Percentiles rank a stretch among this genome's conserved stretches.
Evolutionary conservation across 2,888 invertebrate genomes (phyloP).

Genomic region (Mesopsocus fuscifrons): DNA sequence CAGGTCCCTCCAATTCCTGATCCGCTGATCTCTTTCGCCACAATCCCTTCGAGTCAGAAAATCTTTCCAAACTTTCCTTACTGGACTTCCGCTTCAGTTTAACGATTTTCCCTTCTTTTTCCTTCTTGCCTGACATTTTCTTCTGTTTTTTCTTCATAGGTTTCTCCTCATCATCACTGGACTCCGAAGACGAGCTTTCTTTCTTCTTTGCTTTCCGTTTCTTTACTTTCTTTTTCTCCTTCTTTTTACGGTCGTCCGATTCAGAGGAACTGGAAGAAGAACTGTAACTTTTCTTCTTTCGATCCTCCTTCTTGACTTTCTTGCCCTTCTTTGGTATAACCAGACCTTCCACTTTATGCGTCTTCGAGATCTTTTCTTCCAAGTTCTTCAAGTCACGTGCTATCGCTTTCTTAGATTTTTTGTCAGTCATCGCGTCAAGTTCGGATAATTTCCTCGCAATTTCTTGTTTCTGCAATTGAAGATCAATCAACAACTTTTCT

Average conservation of each 20-base stretch:
- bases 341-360: conserved; percentile 10
- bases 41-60: conserved; percentile 13
- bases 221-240: conserved; percentile 9
- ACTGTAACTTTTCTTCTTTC: conserved; percentile 1
- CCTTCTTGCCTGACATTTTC: conserved; percentile 1
- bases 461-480: too few species aligned
- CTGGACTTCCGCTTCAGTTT: not conserved
- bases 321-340: conserved; percentile 11
- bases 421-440: too few species aligned
- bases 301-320: conserved; percentile 5
- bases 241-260: not conserved
- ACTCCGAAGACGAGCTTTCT: not conserved
- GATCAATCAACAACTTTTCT: too few species aligned
- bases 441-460: too few species aligned
- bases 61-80: conserved; percentile 12
- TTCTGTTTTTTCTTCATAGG: not conserved
- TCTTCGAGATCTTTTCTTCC: conserved; percentile 11
- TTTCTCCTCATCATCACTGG: conserved; percentile 1
- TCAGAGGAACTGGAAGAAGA: too few species aligned
- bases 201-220: conserved; percentile 11
- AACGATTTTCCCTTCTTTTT: conserved; percentile 2
- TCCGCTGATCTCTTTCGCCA: too few species aligned
- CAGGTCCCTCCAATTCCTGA: too few species aligned
- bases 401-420: too few species aligned
- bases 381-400: too few species aligned